These are phyloP conservation scores for Drosophila grimshawi DNA, from an alignment of 1,140 invertebrate species.

Conservation along the genomic window DNA sequence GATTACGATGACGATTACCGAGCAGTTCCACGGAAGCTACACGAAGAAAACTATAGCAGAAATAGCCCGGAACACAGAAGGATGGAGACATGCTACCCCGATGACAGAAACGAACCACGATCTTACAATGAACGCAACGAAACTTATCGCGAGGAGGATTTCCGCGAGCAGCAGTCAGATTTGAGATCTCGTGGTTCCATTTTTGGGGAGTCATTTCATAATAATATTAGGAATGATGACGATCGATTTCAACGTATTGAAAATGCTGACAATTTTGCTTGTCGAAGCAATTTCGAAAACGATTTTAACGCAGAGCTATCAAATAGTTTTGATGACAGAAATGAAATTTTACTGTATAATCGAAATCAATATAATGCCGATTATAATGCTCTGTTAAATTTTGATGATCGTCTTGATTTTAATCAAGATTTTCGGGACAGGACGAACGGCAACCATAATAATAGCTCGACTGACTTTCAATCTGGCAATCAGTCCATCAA, in stretches of 20 bases:
- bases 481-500: not conserved
- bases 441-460: not conserved
- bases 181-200: not conserved
- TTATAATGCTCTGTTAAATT: constrained; percentile 15
- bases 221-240: not conserved
- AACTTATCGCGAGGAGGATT: not conserved
- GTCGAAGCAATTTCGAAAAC: not conserved
- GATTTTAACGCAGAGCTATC: not conserved
- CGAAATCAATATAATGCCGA: constrained; percentile 7
- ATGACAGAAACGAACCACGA: not conserved
- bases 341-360: not conserved
- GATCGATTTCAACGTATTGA: not conserved
- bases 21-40: not conserved
- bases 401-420: constrained; percentile 15
- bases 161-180: not conserved
- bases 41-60: not conserved
- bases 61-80: not conserved
- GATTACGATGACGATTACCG: not conserved
- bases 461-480: not conserved
- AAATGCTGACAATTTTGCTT: not conserved
- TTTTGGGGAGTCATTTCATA: not conserved
- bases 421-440: constrained; percentile 24
- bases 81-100: not conserved
- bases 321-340: constrained; percentile 1
- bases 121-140: not conserved